Base-by-base conservation (phyloP, 1,140 invertebrate genomes). In the Acromyrmex echinatior region DNA sequence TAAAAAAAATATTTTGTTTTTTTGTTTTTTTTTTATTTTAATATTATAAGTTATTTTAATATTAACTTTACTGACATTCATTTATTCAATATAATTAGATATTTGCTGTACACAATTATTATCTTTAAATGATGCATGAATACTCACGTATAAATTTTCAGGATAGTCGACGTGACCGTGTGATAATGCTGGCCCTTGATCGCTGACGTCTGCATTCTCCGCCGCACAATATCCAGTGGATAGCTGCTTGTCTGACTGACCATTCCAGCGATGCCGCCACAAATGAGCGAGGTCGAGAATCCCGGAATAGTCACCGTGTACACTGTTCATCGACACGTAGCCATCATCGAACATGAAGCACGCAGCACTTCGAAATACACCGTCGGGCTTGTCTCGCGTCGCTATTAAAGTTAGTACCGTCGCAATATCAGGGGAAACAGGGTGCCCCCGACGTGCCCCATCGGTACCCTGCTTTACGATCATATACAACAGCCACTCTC, bases 211-310 rank as follows among this genome's bases (percentile, higher is more conserved):
- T 98, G 98, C 97, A 98, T 98, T 95, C 98, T 96, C 90, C 99
- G 96, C 60, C 99, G 96, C 31, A 99, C 97, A 93, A 99, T 99
- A 95, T 99, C 99, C 81, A 99, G 95, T 18, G 99, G 99, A 96
- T 99, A 99, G 63, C 98, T 99, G 49, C 98, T 97, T 2, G 98
- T 98, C 95, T 99, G 99, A n/a, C 98, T 99, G 35, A 99, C 95
- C 86, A 99, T 96, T 45, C 99, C 99, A 71, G 99, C 99, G 35
- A 97, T 94, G 58, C 99, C 99, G 35, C 99, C 99, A 95, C 98
- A 99, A 74, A 96, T 92, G 91, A 99, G 94, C 88, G 97, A 97
- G 21, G 97, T 92, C 18, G 92, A 81, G n/a, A 95, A 86, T 85
- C 93, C 95, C 81, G 95, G 93, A 90, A 93, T 94, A 87, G 93